Evolutionary conservation across 1,140 invertebrate genomes (phyloP).

Genomic region (Potamilus streckersoni): DNA sequence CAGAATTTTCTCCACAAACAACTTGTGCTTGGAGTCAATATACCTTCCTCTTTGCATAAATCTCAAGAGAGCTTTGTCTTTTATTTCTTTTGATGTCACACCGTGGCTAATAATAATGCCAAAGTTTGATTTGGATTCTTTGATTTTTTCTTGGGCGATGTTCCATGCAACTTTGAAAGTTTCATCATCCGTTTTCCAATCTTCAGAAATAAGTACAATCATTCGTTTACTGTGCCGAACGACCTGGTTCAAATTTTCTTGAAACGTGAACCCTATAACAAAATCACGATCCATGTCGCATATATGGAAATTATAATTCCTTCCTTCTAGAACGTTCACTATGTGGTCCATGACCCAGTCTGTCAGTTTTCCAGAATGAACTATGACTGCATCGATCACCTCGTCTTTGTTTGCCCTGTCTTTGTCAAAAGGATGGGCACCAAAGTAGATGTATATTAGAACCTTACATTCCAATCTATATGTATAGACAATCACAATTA

Average conservation of each 20-base stretch:
- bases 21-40: constrained; percentile 28
- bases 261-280: constrained; percentile 39
- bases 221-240: constrained; percentile 43
- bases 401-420: constrained; percentile 31
- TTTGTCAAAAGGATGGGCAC: constrained; percentile 51
- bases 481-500: constrained; percentile 26
- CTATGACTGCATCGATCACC: constrained; percentile 39
- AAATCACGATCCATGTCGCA: constrained; percentile 47
- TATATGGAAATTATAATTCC: constrained; percentile 31
- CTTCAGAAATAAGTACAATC: constrained; percentile 38
- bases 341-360: constrained; percentile 46
- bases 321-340: constrained; percentile 31
- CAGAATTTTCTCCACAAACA: constrained; percentile 38
- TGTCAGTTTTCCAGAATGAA: constrained; percentile 32
- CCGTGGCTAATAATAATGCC: constrained; percentile 37
- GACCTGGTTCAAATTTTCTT: constrained; percentile 45
- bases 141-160: constrained; percentile 45
- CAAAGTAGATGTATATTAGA: constrained; percentile 47
- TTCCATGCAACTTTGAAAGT: constrained; percentile 37
- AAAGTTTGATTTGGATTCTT: constrained; percentile 40
- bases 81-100: constrained; percentile 20
- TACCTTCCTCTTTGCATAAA: constrained; percentile 40
- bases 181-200: constrained; percentile 27
- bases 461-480: constrained; percentile 45
- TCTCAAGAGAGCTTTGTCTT: constrained; percentile 33